These are phyloP conservation scores for Acanthurus leucopareius DNA, from an alignment of 2,797 vertebrate genomes.

Conservation along the genomic window DNA sequence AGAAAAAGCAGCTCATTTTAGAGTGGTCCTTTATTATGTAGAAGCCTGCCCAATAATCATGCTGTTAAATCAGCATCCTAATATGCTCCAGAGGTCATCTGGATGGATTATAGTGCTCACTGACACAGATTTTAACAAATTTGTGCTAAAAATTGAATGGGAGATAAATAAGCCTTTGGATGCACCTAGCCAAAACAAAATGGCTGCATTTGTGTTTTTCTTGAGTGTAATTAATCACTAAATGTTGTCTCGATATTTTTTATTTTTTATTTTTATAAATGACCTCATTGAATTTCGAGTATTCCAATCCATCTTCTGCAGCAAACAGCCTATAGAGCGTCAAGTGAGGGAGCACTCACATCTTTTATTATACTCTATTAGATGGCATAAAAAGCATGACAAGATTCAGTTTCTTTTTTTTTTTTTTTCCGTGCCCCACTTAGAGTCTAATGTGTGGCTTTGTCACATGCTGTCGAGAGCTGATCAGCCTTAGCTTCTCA, in stretches of 20 bases:
- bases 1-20: too few species aligned
- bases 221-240: background rate
- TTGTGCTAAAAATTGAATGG: too few species aligned
- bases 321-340: slow-evolving; percentile 32
- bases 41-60: background rate
- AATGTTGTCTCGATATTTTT: background rate
- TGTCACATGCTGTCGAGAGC: slow-evolving; percentile 78
- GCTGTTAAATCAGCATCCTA: background rate
- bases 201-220: too few species aligned
- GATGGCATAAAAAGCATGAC: slow-evolving; percentile 56
- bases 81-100: background rate
- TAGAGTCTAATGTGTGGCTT: slow-evolving; percentile 77
- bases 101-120: background rate
- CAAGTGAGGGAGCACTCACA: slow-evolving; percentile 35
- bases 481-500: slow-evolving; percentile 79
- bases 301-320: slow-evolving; percentile 24
- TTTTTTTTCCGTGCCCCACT: slow-evolving; percentile 72
- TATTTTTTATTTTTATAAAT: background rate
- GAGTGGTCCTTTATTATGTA: too few species aligned
- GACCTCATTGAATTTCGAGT: slow-evolving; percentile 45
- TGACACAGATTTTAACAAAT: background rate
- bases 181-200: too few species aligned
- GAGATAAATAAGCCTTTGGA: too few species aligned
- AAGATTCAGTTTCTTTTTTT: slow-evolving; percentile 52
- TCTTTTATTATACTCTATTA: slow-evolving; percentile 60